phyloP scores from a whole-genome alignment of 2,888 invertebrate species.

The Diaphora mendica region DNA sequence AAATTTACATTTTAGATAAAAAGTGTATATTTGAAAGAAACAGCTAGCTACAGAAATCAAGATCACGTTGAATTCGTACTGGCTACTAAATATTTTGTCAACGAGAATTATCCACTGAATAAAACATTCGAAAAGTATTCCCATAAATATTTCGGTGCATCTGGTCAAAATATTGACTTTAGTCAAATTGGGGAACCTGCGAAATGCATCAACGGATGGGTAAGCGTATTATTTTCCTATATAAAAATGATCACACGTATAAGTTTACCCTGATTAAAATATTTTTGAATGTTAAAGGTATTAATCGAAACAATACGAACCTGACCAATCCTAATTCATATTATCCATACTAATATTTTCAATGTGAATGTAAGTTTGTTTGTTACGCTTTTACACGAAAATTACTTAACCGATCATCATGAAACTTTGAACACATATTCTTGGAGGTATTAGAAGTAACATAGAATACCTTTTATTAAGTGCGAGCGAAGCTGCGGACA shows the following conservation, averaged over 20 bases:
- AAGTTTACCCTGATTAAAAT: too few species aligned
- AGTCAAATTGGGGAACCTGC: conserved; percentile 45
- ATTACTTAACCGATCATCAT: too few species aligned
- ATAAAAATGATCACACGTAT: neutral
- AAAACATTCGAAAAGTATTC: conserved; percentile 34
- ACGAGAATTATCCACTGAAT: conserved; percentile 36
- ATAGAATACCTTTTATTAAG: too few species aligned
- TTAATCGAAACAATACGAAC: too few species aligned
- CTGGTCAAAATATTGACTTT: conserved; percentile 55
- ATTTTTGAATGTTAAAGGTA: too few species aligned
- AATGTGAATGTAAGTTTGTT: too few species aligned
- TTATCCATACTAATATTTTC: too few species aligned
- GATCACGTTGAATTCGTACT: conserved; percentile 44
- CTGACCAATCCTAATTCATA: too few species aligned
- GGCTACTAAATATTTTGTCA: conserved; percentile 47
- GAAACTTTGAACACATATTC: too few species aligned
- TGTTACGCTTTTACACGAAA: too few species aligned
- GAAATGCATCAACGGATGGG: conserved; percentile 61
- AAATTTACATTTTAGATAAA: conserved; percentile 47
- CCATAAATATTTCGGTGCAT: conserved; percentile 43
- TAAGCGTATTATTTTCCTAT: conserved; percentile 23
- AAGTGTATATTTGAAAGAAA: conserved; percentile 36
- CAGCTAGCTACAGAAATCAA: conserved; percentile 37
- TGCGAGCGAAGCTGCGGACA: too few species aligned
- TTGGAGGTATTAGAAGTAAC: too few species aligned